phyloP scores from a whole-genome alignment of 2,113 vertebrate species.

The Pandion haliaetus region DNA sequence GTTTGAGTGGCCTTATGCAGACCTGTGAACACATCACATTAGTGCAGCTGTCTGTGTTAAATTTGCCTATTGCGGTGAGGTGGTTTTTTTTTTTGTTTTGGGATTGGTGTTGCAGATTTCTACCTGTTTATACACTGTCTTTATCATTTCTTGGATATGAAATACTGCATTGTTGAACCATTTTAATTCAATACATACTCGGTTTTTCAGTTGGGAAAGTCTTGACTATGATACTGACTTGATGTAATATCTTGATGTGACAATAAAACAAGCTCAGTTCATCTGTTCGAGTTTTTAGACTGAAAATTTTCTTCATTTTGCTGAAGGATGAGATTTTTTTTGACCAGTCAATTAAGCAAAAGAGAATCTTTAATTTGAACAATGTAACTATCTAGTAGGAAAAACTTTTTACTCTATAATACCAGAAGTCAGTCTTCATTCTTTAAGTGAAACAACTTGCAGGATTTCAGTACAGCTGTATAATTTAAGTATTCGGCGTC shows the following conservation, averaged over 20 bases:
- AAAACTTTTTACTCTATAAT: neutral
- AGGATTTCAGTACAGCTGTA: neutral
- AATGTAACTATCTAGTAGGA: neutral
- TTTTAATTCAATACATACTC: neutral
- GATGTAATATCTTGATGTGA: neutral
- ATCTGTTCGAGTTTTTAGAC: neutral
- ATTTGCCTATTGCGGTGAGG: neutral
- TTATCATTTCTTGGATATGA: neutral
- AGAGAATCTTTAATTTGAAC: neutral
- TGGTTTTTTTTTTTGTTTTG: neutral
- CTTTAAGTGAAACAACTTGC: neutral
- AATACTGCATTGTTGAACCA: neutral
- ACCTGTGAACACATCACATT: neutral
- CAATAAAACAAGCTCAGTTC: neutral
- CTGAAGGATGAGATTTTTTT: neutral
- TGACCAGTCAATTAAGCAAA: neutral
- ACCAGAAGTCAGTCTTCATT: neutral
- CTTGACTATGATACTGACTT: neutral
- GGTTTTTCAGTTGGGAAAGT: neutral
- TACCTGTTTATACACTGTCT: neutral
- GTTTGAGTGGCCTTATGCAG: neutral
- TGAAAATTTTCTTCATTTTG: neutral
- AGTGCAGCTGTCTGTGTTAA: neutral
- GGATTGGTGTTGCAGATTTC: neutral
- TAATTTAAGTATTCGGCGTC: neutral